Percentiles rank a stretch among this genome's conserved stretches.
phyloP scores from a whole-genome alignment of 2,888 invertebrate genomes.

The Merodon equestris region DNA sequence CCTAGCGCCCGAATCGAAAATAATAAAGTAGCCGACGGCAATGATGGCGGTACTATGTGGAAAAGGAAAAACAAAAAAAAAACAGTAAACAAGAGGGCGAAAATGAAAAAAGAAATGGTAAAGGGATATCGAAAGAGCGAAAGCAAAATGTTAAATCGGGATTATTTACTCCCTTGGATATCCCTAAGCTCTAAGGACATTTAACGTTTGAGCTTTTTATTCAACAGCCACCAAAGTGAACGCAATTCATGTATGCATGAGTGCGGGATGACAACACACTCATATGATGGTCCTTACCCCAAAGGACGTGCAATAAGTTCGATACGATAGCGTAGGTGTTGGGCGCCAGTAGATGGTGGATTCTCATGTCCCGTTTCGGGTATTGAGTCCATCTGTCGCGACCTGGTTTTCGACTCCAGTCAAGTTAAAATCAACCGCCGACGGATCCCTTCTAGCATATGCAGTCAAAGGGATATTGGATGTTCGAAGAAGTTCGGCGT shows the following conservation, averaged over 20 bases:
- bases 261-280: conserved; percentile 32
- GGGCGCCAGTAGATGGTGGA: not conserved
- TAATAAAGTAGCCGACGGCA: conserved; percentile 65
- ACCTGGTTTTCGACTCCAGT: conserved; percentile 42
- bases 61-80: conserved; percentile 14
- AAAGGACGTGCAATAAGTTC: no score
- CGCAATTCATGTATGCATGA: conserved; percentile 53
- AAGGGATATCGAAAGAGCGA: conserved; percentile 62
- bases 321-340: no score
- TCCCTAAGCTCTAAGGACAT: conserved; percentile 66
- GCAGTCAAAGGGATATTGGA: conserved; percentile 24
- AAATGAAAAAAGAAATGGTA: not conserved
- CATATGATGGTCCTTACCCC: conserved; percentile 10
- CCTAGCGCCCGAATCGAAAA: conserved; percentile 24
- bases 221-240: conserved; percentile 61
- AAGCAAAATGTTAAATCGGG: conserved; percentile 68
- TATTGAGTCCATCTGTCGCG: conserved; percentile 41
- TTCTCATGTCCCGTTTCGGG: conserved; percentile 18
- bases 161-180: conserved; percentile 63
- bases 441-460: conserved; percentile 3
- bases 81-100: not conserved
- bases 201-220: conserved; percentile 69
- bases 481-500: conserved; percentile 1
- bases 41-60: conserved; percentile 33
- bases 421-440: not conserved